Conservation (phyloP, 2,888 invertebrate species). For the Drosophila incognita region DNA sequence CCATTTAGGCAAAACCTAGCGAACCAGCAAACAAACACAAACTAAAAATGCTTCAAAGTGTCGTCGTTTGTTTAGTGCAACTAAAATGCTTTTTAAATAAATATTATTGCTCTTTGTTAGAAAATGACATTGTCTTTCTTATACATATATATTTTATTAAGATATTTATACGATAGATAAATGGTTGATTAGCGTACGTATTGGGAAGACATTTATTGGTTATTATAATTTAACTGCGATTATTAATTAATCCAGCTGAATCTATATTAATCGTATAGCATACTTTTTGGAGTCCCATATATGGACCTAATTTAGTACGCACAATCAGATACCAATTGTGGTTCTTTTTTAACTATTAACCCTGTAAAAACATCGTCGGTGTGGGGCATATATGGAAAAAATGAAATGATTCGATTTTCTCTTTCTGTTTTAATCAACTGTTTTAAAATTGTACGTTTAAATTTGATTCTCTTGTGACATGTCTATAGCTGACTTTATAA, state of each 20-base stretch:
- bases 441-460: background rate
- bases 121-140: conserved; percentile 27
- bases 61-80: conserved; percentile 58
- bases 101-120: conserved; percentile 71
- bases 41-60: conserved; percentile 33
- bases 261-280: conserved; percentile 9
- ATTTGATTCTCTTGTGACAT: background rate
- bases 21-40: conserved; percentile 39
- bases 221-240: background rate
- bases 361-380: background rate
- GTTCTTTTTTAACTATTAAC: background rate
- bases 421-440: background rate
- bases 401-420: background rate
- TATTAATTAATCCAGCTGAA: background rate
- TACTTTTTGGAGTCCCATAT: conserved; percentile 28
- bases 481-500: background rate
- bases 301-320: background rate
- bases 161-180: background rate
- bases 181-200: background rate
- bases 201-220: conserved; percentile 24
- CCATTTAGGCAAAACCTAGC: conserved; percentile 33
- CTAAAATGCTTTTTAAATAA: conserved; percentile 65
- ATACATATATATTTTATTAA: background rate
- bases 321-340: background rate
- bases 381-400: background rate